Evolutionary conservation across 2,113 vertebrate genomes (phyloP), one percentile per base, ranked within the genome.

Genomic region (Hemiscyllium ocellatum): DNA sequence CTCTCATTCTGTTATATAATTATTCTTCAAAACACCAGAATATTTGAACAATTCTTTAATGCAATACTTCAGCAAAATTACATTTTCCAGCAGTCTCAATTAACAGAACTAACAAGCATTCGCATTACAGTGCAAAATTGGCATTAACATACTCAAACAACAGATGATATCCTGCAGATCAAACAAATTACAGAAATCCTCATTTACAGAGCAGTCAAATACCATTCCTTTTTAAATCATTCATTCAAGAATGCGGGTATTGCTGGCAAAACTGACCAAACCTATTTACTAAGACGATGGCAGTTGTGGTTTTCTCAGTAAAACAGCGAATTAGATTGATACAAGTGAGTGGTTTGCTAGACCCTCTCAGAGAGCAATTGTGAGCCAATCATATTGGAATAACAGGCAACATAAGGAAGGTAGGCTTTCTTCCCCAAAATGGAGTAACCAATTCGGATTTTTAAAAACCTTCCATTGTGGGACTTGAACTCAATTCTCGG

Each of bases 21-120:
- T 50, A 47, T 26, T 5, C 68, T 50, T 17, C n/a, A 33, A 3
- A 26, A 69, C 19, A 17, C 13, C 94, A 52, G 22, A 69, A 37
- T 22, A 72, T 76, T 72, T 50, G 37, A 76, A 95, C 47, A 95
- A 50, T 95, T 95, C 50, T 90, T 95, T 95, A 95, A 52, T 95
- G 94, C 94, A 72, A 95, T 95, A 95, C 94, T 50, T 95, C 26
- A 95, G 94, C 94, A 72, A 76, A 50, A 95, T 76, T 95, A 95
- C 94, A 95, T 95, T 95, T 50, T 42, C 72, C 10, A 95, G 94
- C 94, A 72, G 29, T 95, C 42, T 95, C 68, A 69, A 95, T 50
- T 13, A 95, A 95, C 93, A 72, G 42, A 95, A 95, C 70, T 70
- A 95, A 70, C 66, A 94, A 95, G 94, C 93, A 29, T 37, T 70